These are phyloP conservation scores for Sebastes dallii DNA, from an alignment of 2,797 vertebrate species.

Conservation along the genomic window DNA sequence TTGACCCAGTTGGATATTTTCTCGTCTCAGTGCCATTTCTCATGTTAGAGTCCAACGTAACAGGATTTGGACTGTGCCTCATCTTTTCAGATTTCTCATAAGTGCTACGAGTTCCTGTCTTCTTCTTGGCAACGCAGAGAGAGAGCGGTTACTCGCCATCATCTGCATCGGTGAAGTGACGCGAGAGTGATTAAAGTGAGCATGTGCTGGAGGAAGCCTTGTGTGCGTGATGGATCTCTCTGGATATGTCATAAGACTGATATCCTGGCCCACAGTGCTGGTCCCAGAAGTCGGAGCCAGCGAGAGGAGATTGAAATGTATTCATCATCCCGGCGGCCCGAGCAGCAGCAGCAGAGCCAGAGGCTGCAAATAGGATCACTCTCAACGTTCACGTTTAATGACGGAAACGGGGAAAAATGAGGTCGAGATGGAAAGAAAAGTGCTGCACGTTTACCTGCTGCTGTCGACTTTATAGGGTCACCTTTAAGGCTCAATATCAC, in stretches of 20 bases:
- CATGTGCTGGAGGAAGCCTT: slow-evolving; percentile 47
- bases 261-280: slow-evolving; percentile 32
- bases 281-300: slow-evolving; percentile 58
- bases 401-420: slow-evolving; percentile 17
- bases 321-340: slow-evolving; percentile 56
- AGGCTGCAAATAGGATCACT: slow-evolving; percentile 49
- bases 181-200: slow-evolving; percentile 41
- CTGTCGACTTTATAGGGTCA: neutral
- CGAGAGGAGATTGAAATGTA: slow-evolving; percentile 67
- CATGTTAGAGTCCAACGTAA: slow-evolving; percentile 10
- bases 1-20: slow-evolving; percentile 41
- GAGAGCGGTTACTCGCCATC: slow-evolving; percentile 19
- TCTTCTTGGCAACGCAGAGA: neutral
- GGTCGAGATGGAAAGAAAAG: neutral
- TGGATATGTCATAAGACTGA: slow-evolving; percentile 65
- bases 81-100: slow-evolving; percentile 17
- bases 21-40: slow-evolving; percentile 23
- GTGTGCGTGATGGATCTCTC: slow-evolving; percentile 59
- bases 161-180: slow-evolving; percentile 26
- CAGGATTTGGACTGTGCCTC: slow-evolving; percentile 16
- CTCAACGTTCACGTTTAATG: slow-evolving; percentile 45
- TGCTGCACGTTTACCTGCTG: slow-evolving; percentile 13
- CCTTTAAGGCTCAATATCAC: neutral
- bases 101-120: neutral
- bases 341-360: slow-evolving; percentile 28